phyloP scores from a whole-genome alignment of 2,113 vertebrate species.

The Diglossa brunneiventris region DNA sequence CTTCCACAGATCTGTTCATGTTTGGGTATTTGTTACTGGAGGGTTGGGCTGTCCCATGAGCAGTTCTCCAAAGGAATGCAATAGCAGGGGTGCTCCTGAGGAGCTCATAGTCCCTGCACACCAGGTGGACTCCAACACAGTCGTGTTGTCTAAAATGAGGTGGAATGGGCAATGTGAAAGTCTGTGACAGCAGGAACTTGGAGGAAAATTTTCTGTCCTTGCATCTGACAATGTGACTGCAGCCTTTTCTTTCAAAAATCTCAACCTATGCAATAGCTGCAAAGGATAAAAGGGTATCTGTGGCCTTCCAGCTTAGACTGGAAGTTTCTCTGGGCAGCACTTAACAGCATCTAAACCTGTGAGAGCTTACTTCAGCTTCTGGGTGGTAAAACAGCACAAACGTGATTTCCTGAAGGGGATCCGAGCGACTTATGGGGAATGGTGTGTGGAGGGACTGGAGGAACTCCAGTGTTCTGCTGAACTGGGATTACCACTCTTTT shows the following conservation, averaged over 20 bases:
- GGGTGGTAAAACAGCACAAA: not conserved
- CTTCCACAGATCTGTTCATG: accelerated
- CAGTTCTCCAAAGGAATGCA: not conserved
- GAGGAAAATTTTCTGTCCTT: not conserved
- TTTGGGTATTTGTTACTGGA: not conserved
- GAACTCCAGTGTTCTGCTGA: not conserved
- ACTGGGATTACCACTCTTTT: not conserved
- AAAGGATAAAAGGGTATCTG: not conserved
- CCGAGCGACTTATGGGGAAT: not conserved
- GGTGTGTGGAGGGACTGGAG: not conserved
- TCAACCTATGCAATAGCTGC: not conserved
- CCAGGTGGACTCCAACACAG: not conserved
- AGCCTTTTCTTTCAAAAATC: not conserved
- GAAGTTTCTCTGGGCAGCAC: not conserved
- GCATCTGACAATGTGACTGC: no score
- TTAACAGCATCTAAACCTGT: not conserved
- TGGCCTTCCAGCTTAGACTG: not conserved
- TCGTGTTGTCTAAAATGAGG: not conserved
- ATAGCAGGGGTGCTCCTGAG: not conserved
- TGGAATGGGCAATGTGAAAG: not conserved
- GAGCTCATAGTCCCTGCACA: not conserved
- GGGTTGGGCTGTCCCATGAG: not conserved
- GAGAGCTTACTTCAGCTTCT: not conserved
- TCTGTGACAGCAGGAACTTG: not conserved
- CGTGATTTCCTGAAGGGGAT: not conserved